phyloP scores from a whole-genome alignment of 2,888 invertebrate species.

The Gandaritis pyraliata region DNA sequence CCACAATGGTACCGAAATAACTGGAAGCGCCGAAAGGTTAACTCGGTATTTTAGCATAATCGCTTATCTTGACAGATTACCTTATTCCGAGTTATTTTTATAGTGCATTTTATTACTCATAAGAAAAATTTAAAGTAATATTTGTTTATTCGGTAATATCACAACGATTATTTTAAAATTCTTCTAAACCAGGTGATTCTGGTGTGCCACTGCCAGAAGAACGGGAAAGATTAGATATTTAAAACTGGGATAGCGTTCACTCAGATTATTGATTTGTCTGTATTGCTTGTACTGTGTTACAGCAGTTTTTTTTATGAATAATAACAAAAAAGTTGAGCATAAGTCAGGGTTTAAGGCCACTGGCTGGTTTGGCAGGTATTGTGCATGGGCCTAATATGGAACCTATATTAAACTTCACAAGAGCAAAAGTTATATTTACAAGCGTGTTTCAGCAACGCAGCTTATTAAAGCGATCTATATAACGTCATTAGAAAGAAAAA shows the following conservation, averaged over 20 bases:
- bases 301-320: conserved; percentile 16
- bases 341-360: conserved; percentile 59
- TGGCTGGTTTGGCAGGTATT: conserved; percentile 51
- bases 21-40: conserved; percentile 37
- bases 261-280: no score
- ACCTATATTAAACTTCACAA: background rate
- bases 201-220: no score
- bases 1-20: conserved; percentile 27
- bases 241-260: no score
- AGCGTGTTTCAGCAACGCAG: background rate
- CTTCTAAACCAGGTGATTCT: no score
- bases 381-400: conserved; percentile 7
- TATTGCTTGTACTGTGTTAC: no score
- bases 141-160: no score
- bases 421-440: background rate
- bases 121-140: background rate
- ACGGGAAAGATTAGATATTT: no score
- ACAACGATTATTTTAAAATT: no score
- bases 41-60: conserved; percentile 41
- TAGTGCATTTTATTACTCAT: conserved; percentile 25
- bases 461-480: no score
- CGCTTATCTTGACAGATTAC: conserved; percentile 14
- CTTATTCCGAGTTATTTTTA: conserved; percentile 17
- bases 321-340: conserved; percentile 1
- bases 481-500: no score